phyloP scores from a whole-genome alignment of 2,888 invertebrate species.

The Conchocele bisecta region DNA sequence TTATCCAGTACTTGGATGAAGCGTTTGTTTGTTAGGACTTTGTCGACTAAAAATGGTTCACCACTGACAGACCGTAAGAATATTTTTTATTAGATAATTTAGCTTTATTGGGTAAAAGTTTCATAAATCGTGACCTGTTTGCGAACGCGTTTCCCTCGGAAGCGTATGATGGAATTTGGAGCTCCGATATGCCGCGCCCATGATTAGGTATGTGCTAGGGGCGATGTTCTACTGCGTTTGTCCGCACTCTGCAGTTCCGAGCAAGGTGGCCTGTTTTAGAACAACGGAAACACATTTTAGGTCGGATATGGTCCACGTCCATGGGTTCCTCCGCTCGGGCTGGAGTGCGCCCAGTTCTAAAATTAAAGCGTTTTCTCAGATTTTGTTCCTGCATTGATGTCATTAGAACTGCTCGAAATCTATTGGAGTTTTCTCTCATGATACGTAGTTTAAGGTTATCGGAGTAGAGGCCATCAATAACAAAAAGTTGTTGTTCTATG shows the following conservation, averaged over 20 bases:
- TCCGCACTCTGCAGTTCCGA: neutral
- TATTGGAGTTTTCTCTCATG: neutral
- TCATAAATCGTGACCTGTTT: too few relatives aligned
- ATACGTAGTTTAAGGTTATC: neutral
- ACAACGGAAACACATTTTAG: neutral
- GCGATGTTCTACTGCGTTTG: too few relatives aligned
- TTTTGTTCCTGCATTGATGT: neutral
- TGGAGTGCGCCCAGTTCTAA: slow-evolving; percentile 3
- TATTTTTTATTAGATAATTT: too few relatives aligned
- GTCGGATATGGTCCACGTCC: neutral
- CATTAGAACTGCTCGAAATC: neutral
- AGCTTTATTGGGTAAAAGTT: too few relatives aligned
- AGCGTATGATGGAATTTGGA: too few relatives aligned
- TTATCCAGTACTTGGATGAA: too few relatives aligned
- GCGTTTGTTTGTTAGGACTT: too few relatives aligned
- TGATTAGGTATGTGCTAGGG: too few relatives aligned
- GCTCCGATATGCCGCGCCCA: too few relatives aligned
- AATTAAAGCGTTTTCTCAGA: neutral
- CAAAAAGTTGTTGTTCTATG: neutral
- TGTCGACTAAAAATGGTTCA: too few relatives aligned
- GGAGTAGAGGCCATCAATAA: neutral
- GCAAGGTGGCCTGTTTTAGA: neutral
- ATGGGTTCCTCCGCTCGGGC: neutral
- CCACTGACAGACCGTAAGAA: too few relatives aligned
- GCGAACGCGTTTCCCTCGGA: too few relatives aligned